Evolutionary conservation across 1,140 invertebrate species (phyloP).

Genomic region (Tetragnatha versicolor): DNA sequence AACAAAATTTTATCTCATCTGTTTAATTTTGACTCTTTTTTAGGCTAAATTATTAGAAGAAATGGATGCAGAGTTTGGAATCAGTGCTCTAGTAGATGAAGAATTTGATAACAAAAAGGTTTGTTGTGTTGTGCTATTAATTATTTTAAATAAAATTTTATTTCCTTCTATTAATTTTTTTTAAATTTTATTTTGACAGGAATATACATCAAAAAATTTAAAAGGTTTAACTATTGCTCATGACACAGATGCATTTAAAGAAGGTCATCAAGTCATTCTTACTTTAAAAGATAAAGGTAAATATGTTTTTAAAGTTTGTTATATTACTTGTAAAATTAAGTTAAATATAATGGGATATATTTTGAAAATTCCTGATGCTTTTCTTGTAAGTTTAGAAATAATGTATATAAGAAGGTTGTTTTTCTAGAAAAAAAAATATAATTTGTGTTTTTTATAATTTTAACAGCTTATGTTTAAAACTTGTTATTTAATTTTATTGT

Average conservation of each 20-base stretch:
- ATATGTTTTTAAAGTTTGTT: no score
- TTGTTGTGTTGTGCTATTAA: neutral
- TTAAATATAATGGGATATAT: no score
- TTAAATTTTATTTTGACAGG: constrained; percentile 57
- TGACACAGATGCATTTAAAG: constrained; percentile 77
- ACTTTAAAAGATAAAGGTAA: constrained; percentile 90
- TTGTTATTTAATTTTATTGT: no score
- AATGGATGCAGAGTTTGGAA: constrained; percentile 93
- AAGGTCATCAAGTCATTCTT: constrained; percentile 85
- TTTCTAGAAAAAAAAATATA: no score
- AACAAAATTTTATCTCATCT: neutral
- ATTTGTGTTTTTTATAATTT: no score
- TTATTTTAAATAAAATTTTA: neutral
- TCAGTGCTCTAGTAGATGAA: constrained; percentile 81
- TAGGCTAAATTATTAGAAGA: constrained; percentile 92
- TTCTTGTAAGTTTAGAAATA: neutral
- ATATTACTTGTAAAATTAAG: no score
- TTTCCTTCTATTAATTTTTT: neutral
- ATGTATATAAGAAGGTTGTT: no score
- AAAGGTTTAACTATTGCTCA: constrained; percentile 89
- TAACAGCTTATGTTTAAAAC: no score
- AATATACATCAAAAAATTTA: constrained; percentile 76
- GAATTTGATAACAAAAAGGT: constrained; percentile 73
- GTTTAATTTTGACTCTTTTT: neutral
- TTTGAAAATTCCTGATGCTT: neutral